phyloP scores from a whole-genome alignment of 1,140 invertebrate species.

The Drosophila orena region DNA sequence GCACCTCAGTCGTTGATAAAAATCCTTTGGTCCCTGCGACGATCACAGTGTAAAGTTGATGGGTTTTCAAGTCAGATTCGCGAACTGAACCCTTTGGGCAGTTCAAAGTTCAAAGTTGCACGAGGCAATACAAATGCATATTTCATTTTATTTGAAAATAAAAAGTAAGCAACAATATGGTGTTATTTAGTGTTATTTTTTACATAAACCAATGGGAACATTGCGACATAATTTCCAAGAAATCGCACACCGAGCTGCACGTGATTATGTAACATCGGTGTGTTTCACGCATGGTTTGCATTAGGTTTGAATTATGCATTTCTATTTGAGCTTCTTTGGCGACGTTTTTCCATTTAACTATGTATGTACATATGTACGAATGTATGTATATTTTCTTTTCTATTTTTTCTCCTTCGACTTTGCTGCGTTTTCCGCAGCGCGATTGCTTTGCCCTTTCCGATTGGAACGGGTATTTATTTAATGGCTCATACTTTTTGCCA shows the following conservation, averaged over 20 bases:
- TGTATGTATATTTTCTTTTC: not conserved
- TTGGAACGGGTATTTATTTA: slow-evolving; percentile 66
- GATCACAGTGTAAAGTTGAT: slow-evolving; percentile 19
- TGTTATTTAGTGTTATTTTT: no score
- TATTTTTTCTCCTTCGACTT: not conserved
- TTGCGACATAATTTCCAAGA: not conserved
- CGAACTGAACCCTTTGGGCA: no score
- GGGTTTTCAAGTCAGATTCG: not conserved
- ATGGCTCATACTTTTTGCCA: slow-evolving; percentile 61
- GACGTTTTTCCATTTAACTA: slow-evolving; percentile 30
- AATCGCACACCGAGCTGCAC: slow-evolving; percentile 1
- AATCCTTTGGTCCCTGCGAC: slow-evolving; percentile 6
- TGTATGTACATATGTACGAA: not conserved
- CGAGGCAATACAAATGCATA: no score
- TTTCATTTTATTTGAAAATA: no score
- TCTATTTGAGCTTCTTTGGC: slow-evolving; percentile 58
- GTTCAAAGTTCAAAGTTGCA: no score
- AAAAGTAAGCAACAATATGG: no score
- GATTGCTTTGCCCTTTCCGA: slow-evolving; percentile 17
- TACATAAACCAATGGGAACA: not conserved
- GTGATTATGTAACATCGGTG: slow-evolving; percentile 5
- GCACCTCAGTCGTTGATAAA: slow-evolving; percentile 1
- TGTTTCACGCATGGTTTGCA: slow-evolving; percentile 28
- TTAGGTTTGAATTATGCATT: slow-evolving; percentile 70
- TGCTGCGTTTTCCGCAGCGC: not conserved